Base-by-base conservation (phyloP, 2,113 vertebrate species). In the Gobius niger region DNA sequence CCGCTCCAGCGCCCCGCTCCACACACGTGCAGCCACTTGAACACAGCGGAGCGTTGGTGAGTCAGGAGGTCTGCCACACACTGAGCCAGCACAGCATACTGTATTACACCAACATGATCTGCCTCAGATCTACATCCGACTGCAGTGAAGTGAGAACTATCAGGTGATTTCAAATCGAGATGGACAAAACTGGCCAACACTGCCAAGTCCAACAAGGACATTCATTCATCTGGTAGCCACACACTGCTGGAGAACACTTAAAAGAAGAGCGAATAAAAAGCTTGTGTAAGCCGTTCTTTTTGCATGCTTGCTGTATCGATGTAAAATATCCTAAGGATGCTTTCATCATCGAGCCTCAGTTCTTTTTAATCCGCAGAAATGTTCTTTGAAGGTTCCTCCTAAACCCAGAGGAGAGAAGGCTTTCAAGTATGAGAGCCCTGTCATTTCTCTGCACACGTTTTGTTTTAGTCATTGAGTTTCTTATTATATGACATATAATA, bases 401-500 rank as follows among this genome's bases (percentile, higher is more conserved):
- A 70, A 51, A 68, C 62, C 61, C 42, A 40, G 44, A 75, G 65
- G 56, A 75, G 47, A 62, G 49, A 24, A 40, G 47, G 24, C 50
- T 76, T 84, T 74, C 44, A 77, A 76, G 61, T 76, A 41, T 24
- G 15, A 16, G 64, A 53, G 0, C 67, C 41, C 10, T 49, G 14
- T 80, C 44, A 46, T 70, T 12, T 70, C n/a, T 44, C 40, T 24
- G 49, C 15, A 74, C 88, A 85, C 83, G 81, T 44, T 60, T 12
- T 18, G 84, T 85, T 87, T 19, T 59, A 7, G n/a, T 47, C 53
- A 47, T 54, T 34, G 57, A 42, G 18, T 54, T 63, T 12, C 59
- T n/a, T 16, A 51, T 65, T 34, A 19, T 50, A 9, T 47, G 8
- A 9, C n/a, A n/a, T n/a, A n/a, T n/a, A n/a, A n/a, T n/a, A n/a